These are phyloP conservation scores for Crypturellus tataupa DNA, from an alignment of 2,797 vertebrate genomes.

Conservation along the genomic window DNA sequence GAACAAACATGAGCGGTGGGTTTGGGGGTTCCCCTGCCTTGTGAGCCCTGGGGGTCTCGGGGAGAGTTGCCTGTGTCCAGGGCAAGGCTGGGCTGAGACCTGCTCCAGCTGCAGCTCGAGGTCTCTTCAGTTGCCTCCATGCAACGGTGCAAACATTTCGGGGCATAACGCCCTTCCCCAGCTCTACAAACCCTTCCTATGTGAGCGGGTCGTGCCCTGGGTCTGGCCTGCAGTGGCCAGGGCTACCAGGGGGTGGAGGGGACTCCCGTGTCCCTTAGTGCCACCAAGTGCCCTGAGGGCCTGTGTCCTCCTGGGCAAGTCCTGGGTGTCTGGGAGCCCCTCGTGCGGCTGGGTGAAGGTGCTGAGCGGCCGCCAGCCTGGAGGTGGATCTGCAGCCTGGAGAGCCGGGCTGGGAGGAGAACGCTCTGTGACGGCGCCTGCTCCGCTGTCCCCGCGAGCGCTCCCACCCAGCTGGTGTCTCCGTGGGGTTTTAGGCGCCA, in stretches of 20 bases:
- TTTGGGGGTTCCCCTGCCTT: rapidly evolving
- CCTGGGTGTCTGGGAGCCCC: background rate
- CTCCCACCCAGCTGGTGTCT: background rate
- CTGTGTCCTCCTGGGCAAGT: too few relatives aligned
- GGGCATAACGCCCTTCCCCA: background rate
- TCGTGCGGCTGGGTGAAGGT: background rate
- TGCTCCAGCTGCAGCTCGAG: rapidly evolving
- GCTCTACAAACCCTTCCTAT: background rate
- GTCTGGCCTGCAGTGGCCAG: rapidly evolving
- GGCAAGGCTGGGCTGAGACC: background rate
- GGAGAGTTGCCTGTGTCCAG: background rate
- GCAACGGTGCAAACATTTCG: background rate
- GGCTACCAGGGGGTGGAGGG: background rate
- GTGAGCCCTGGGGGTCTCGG: background rate
- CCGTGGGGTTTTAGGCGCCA: background rate
- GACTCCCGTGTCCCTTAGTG: too few relatives aligned
- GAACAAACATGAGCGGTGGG: too few relatives aligned
- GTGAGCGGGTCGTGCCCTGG: background rate
- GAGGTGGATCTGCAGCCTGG: too few relatives aligned
- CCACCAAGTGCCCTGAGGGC: too few relatives aligned
- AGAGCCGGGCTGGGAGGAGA: background rate
- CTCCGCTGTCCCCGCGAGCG: rapidly evolving
- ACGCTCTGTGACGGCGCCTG: rapidly evolving
- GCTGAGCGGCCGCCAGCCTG: background rate
- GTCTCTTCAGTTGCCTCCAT: rapidly evolving